Conservation (phyloP, 2,113 vertebrate species). For the Tragelaphus scriptus region DNA sequence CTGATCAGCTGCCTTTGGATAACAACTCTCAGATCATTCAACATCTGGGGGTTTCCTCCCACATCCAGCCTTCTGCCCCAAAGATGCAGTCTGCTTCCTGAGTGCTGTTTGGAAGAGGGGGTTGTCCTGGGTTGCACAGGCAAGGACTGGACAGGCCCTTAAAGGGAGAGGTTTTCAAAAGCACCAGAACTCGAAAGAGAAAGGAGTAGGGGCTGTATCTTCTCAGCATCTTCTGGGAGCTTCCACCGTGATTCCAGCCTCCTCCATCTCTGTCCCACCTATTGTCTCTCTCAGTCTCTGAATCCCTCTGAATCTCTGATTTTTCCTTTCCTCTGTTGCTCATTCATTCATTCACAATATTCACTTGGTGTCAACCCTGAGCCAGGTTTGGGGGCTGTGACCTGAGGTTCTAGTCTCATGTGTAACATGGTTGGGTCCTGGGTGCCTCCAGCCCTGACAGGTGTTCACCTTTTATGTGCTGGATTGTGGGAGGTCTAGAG, state of each 20-base stretch:
- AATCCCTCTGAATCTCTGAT: neutral
- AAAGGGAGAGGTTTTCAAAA: neutral
- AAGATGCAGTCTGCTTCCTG: neutral
- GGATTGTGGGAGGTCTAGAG: neutral
- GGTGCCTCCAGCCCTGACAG: neutral
- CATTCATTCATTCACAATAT: neutral
- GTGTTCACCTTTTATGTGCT: neutral
- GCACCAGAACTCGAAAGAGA: neutral
- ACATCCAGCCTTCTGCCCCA: neutral
- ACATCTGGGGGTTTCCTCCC: neutral
- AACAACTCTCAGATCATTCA: neutral
- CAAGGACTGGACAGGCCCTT: neutral
- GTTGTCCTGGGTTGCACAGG: neutral
- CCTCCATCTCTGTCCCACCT: neutral
- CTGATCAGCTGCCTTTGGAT: slow-evolving; percentile 10
- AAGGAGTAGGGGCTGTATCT: neutral
- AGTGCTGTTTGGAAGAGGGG: neutral
- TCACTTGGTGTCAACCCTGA: neutral
- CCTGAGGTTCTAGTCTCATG: neutral
- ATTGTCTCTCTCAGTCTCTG: neutral
- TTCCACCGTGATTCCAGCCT: neutral
- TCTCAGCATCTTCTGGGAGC: neutral
- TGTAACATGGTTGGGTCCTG: neutral
- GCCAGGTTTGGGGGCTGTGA: neutral
- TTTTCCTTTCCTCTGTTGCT: neutral